Evolutionary conservation across 2,113 vertebrate species (phyloP).

Genomic region (Scalopus aquaticus): DNA sequence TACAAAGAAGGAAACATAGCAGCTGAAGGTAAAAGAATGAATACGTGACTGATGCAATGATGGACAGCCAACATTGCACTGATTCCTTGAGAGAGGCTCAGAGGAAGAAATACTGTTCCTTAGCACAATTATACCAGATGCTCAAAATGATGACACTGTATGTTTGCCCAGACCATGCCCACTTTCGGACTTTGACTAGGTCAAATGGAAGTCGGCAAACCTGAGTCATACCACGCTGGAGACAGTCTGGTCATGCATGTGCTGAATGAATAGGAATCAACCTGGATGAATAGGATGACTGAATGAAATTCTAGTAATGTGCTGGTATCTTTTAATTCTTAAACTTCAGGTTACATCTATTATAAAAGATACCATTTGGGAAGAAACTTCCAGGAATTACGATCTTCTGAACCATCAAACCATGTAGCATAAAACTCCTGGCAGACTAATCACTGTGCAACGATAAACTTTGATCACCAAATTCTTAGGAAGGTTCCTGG

Average conservation of each 20-base stretch:
- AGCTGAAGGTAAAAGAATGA: not conserved
- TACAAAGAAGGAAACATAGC: not conserved
- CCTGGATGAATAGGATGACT: not conserved
- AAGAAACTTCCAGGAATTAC: conserved; percentile 35
- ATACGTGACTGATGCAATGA: not conserved
- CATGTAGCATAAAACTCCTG: not conserved
- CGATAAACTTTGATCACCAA: not conserved
- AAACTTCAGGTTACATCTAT: not conserved
- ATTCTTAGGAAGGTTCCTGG: conserved; percentile 16
- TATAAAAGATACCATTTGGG: not conserved
- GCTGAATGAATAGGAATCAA: not conserved
- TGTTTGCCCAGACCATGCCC: not conserved
- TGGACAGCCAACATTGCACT: not conserved
- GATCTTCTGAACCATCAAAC: not conserved
- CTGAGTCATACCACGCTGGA: not conserved
- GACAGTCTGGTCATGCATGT: not conserved
- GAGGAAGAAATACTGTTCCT: not conserved
- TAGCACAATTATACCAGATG: not conserved
- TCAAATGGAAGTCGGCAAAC: not conserved
- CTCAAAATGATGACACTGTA: not conserved
- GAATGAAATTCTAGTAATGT: not conserved
- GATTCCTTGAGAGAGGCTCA: not conserved
- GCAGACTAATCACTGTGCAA: not conserved
- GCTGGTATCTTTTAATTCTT: not conserved
- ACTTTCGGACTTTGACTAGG: not conserved